Percentiles rank a stretch among this genome's conserved stretches.
These are phyloP conservation scores for Bugulina stolonifera DNA, from an alignment of 2,888 invertebrate genomes.

Conservation along the genomic window DNA sequence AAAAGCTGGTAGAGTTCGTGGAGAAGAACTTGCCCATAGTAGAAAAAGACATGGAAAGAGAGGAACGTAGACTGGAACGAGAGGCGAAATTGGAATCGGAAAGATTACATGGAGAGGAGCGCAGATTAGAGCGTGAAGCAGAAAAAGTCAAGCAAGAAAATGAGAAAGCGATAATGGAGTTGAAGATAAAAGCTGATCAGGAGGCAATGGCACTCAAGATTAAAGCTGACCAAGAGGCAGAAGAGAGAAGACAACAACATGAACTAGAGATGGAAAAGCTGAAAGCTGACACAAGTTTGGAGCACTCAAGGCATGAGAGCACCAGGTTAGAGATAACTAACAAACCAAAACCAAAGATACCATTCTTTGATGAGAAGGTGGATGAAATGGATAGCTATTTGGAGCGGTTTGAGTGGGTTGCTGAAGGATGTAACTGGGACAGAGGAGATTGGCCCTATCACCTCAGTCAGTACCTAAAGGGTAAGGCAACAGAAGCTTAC, in stretches of 20 bases:
- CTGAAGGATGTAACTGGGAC: constrained; percentile 6
- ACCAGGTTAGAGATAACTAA: constrained; percentile 1
- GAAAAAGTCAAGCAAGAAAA: neutral
- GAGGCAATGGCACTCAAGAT: too few species aligned
- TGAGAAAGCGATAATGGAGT: neutral
- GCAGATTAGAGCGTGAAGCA: neutral
- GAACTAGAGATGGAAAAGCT: neutral
- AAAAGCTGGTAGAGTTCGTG: constrained; percentile 5
- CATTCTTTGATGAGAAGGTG: constrained; percentile 23
- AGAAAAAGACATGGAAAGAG: neutral
- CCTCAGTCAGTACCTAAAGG: constrained; percentile 19
- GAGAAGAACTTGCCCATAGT: constrained; percentile 24
- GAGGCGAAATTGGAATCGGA: neutral
- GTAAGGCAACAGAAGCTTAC: constrained; percentile 22
- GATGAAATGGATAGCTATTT: constrained; percentile 19
- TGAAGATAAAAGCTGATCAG: too few species aligned
- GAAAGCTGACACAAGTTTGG: constrained; percentile 14
- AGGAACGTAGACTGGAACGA: constrained; percentile 6
- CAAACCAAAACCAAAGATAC: constrained; percentile 19
- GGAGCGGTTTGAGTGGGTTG: constrained; percentile 15
- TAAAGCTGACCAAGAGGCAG: constrained; percentile 5
- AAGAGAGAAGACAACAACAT: constrained; percentile 5
- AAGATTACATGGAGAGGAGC: neutral
- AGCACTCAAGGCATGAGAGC: constrained; percentile 14
- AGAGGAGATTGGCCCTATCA: constrained; percentile 10